Evolutionary conservation across 2,797 vertebrate species (phyloP).

Genomic region (Xyrichtys novacula): DNA sequence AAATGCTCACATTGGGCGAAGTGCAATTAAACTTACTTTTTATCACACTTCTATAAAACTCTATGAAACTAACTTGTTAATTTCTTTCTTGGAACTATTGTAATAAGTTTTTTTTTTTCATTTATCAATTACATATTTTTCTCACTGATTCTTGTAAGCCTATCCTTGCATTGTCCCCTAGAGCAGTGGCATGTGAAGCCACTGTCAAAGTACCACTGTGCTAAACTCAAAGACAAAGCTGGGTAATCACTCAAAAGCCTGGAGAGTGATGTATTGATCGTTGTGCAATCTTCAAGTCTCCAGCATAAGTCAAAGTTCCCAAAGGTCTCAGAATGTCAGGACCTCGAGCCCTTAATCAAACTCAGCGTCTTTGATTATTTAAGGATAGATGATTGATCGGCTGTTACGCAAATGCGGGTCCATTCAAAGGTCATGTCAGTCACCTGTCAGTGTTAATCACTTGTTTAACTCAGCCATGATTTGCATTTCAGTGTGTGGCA

Average conservation of each 20-base stretch:
- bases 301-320: constrained; percentile 1
- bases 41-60: no score
- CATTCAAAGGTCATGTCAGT: constrained; percentile 19
- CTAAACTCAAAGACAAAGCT: neutral
- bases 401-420: constrained; percentile 2
- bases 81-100: no score
- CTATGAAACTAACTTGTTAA: no score
- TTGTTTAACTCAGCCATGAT: neutral
- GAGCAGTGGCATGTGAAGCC: neutral
- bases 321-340: neutral
- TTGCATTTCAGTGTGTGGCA: neutral
- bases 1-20: neutral
- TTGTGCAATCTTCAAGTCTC: constrained; percentile 9
- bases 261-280: constrained; percentile 15
- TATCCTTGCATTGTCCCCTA: no score
- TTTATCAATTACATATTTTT: no score
- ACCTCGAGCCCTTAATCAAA: neutral
- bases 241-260: neutral
- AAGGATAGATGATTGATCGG: neutral
- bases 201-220: neutral
- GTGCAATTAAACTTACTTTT: no score
- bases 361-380: neutral
- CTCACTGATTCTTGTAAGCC: neutral
- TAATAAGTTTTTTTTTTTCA: no score
- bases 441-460: neutral